Percentiles rank a stretch among this genome's conserved stretches.
These are phyloP conservation scores for Erebia palarica DNA, from an alignment of 2,888 invertebrate species.

Conservation along the genomic window DNA sequence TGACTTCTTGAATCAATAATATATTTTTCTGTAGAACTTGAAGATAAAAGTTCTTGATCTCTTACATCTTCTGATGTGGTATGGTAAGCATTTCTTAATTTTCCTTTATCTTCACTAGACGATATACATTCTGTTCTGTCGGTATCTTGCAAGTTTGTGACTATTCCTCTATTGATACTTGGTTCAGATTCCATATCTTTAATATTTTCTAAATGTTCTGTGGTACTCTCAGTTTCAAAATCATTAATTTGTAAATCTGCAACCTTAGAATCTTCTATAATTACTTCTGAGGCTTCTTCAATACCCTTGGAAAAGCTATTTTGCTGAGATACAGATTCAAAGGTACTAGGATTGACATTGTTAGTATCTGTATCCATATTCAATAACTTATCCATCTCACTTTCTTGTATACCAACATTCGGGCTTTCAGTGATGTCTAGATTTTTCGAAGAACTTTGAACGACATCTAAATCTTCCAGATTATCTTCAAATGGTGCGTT, in stretches of 20 bases:
- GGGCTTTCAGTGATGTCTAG: neutral
- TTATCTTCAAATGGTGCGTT: neutral
- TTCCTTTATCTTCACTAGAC: neutral
- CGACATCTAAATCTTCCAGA: neutral
- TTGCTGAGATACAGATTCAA: neutral
- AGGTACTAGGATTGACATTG: neutral
- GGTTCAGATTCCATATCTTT: slow-evolving; percentile 23
- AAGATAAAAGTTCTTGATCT: neutral
- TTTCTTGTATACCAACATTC: neutral
- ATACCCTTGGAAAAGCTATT: neutral
- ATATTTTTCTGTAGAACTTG: slow-evolving; percentile 5
- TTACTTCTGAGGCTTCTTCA: slow-evolving; percentile 3
- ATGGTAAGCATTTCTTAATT: neutral
- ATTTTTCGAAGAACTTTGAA: slow-evolving; percentile 6
- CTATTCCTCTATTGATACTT: slow-evolving; percentile 3
- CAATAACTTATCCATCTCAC: neutral
- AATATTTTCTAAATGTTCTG: slow-evolving; percentile 3
- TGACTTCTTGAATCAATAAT: slow-evolving; percentile 34
- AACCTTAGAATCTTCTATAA: neutral
- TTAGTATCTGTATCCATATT: neutral
- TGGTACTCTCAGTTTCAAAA: neutral
- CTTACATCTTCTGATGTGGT: neutral
- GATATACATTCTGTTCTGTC: neutral
- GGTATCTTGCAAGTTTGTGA: neutral
- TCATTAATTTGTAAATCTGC: neutral